These are phyloP conservation scores for Harpalus rubripes DNA, from an alignment of 2,888 invertebrate genomes.

Conservation along the genomic window DNA sequence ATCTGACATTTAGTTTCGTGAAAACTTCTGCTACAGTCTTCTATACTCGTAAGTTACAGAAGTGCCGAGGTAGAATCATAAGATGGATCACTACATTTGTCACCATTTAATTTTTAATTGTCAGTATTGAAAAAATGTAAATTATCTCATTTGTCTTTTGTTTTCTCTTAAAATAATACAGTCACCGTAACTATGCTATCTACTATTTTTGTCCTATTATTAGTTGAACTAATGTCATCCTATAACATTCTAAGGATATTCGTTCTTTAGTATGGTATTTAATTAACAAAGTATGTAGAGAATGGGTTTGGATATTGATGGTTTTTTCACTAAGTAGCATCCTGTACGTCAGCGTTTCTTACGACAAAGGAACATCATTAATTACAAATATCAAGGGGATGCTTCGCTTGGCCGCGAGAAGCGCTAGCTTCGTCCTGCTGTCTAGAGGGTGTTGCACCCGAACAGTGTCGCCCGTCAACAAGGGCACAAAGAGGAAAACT, in stretches of 20 bases:
- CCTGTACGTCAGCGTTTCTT: conserved; percentile 57
- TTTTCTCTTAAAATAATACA: too few relatives aligned
- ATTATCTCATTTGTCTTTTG: too few relatives aligned
- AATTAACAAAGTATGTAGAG: conserved; percentile 6
- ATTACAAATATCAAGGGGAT: conserved; percentile 59
- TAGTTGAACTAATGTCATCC: too few relatives aligned
- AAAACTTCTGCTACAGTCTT: too few relatives aligned
- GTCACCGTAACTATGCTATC: too few relatives aligned
- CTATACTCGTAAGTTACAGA: too few relatives aligned
- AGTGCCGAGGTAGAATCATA: too few relatives aligned
- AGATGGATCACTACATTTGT: too few relatives aligned
- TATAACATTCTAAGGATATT: background rate
- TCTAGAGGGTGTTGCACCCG: conserved; percentile 59
- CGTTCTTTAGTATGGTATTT: background rate
- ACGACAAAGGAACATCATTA: conserved; percentile 53
- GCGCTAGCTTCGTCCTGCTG: background rate
- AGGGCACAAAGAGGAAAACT: background rate
- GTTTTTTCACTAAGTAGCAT: conserved; percentile 50
- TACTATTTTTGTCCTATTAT: too few relatives aligned
- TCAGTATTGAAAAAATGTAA: too few relatives aligned
- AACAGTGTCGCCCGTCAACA: background rate
- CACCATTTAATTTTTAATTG: too few relatives aligned
- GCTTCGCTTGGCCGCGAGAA: conserved; percentile 16
- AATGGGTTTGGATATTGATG: background rate
- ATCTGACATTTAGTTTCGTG: too few relatives aligned